phyloP scores from a whole-genome alignment of 2,888 invertebrate genomes.

The Eudemis profundana region DNA sequence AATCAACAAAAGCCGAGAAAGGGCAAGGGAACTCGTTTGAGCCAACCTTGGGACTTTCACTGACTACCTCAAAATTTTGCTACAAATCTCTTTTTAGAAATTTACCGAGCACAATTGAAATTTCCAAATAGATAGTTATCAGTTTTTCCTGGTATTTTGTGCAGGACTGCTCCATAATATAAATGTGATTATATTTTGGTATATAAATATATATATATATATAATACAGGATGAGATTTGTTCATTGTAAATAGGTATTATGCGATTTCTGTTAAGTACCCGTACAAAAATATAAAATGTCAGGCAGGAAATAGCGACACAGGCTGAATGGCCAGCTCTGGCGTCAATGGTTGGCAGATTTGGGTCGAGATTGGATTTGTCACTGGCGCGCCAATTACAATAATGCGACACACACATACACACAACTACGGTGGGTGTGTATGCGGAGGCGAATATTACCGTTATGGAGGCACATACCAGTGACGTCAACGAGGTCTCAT shows the following conservation, averaged over 20 bases:
- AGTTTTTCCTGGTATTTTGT: no score
- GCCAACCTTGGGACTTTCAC: slow-evolving; percentile 83
- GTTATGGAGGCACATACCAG: slow-evolving; percentile 84
- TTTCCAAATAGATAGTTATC: no score
- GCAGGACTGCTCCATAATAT: no score
- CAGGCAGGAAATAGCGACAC: slow-evolving; percentile 53
- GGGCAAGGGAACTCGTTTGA: slow-evolving; percentile 83
- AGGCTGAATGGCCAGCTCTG: slow-evolving; percentile 53
- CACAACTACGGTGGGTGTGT: slow-evolving; percentile 64
- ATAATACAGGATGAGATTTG: background rate
- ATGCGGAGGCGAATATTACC: slow-evolving; percentile 81
- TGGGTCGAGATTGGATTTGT: slow-evolving; percentile 75
- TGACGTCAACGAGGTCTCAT: slow-evolving; percentile 83
- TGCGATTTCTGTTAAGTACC: slow-evolving; percentile 6
- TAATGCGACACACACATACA: slow-evolving; percentile 62
- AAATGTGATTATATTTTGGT: background rate
- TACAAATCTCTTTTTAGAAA: slow-evolving; percentile 49
- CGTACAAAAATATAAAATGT: slow-evolving; percentile 47
- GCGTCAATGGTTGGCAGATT: slow-evolving; percentile 64
- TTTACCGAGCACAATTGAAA: background rate
- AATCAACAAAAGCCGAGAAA: slow-evolving; percentile 83
- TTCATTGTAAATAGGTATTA: background rate
- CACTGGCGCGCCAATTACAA: slow-evolving; percentile 72
- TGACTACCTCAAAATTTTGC: slow-evolving; percentile 76
- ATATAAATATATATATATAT: background rate